phyloP scores from a whole-genome alignment of 2,888 invertebrate species.

The Caenorhabditis afra region DNA sequence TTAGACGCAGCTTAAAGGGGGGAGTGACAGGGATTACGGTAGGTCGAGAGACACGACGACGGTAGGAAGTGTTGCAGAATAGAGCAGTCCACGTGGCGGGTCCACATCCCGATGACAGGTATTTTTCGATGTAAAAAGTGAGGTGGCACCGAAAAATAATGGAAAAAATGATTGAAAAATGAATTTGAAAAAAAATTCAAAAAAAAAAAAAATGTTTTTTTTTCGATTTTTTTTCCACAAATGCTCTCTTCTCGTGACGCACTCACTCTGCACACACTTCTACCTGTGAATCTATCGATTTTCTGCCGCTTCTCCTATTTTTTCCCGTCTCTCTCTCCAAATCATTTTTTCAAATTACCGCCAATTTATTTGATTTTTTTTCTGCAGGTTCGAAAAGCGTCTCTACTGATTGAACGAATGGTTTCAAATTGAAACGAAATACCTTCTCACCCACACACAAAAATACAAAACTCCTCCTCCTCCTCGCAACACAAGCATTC shows the following conservation, averaged over 20 bases:
- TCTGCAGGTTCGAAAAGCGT: constrained; percentile 61
- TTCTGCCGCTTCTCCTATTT: too few relatives aligned
- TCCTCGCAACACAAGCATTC: constrained; percentile 4
- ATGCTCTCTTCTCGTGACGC: constrained; percentile 29
- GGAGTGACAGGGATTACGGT: too few relatives aligned
- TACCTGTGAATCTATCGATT: constrained; percentile 35
- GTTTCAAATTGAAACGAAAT: too few relatives aligned
- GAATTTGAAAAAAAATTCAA: too few relatives aligned
- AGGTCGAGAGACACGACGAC: too few relatives aligned
- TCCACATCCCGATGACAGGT: constrained; percentile 36
- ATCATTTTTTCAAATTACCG: neutral
- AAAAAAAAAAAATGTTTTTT: too few relatives aligned
- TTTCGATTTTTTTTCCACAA: constrained; percentile 2
- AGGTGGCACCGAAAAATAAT: neutral
- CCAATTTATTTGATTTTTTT: neutral
- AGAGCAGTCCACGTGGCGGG: constrained; percentile 40
- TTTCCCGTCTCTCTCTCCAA: constrained; percentile 7
- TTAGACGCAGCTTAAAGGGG: neutral
- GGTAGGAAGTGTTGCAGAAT: constrained; percentile 25
- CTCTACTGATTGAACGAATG: constrained; percentile 36
- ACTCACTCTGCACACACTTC: constrained; percentile 32
- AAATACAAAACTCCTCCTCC: too few relatives aligned
- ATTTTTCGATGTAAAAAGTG: neutral
- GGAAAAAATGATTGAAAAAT: constrained; percentile 5
- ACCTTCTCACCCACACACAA: neutral